Base-by-base conservation (phyloP, 1,140 invertebrate genomes). In the Magallana gigas region DNA sequence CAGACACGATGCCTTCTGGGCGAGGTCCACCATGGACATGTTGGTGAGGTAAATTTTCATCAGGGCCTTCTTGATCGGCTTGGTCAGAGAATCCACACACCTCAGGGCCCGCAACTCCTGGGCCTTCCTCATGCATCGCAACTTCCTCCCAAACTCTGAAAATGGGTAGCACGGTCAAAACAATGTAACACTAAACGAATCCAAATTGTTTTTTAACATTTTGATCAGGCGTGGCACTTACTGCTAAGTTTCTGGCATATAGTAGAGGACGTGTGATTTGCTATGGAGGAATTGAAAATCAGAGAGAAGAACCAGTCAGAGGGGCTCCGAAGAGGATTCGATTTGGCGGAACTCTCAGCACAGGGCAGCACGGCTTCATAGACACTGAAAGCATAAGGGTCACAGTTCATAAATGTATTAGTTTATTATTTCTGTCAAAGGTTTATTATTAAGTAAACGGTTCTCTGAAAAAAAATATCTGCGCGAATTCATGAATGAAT, bases 261-360 rank as follows among this genome's bases (percentile, higher is more conserved):
- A 23, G 36, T 76, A 29, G 12, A 29, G 0, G 68, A 76, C 8
- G 68, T 76, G 23, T 76, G 18, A 76, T 76, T 76, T 23, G 68
- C 68, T 76, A 76, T 76, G 11, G 68, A 76, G 7, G 68, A 76
- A 76, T 76, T 76, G 29, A 76, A 76, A 36, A 76, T 76, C 68
- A 76, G 23, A 29, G 68, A 76, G 68, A 76, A 76, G 68, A 76
- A 76, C 68, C 68, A 76, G 36, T 76, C 68, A 8, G 68, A 18
- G 8, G 68, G 68, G 3, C 68, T 76, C 23, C 18, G 5, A 12
- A 76, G 23, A 8, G 8, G 18, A 23, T 76, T 76, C 0, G 18
- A 29, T 29, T 76, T 76, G 9, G 23, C 36, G 4, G 68, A 29
- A 29, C 36, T 36, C 23, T 76, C 68, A 36, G 68, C 68, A 76